Conservation (phyloP, 2,113 vertebrate species). For the Ciconia stormi region DNA sequence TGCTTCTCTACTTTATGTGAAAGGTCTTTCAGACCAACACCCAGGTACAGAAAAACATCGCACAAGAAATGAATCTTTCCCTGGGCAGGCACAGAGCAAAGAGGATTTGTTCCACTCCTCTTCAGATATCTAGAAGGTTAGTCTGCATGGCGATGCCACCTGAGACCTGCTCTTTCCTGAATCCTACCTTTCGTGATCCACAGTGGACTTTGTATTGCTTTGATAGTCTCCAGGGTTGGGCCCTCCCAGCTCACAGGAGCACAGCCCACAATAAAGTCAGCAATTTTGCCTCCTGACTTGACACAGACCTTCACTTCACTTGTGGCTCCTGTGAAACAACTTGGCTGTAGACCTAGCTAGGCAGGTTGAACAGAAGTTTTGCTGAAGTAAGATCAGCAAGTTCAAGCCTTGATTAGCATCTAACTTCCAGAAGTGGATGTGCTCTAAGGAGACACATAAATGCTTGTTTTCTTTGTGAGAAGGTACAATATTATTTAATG, state of each 20-base stretch:
- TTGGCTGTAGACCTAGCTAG: neutral
- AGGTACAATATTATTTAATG: neutral
- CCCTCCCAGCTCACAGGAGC: neutral
- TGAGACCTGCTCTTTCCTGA: neutral
- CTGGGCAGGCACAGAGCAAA: neutral
- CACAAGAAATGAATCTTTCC: neutral
- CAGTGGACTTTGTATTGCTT: neutral
- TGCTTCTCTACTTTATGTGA: neutral
- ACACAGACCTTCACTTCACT: neutral
- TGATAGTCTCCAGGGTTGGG: neutral
- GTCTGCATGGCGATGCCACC: neutral
- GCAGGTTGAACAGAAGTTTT: neutral
- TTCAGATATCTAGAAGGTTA: neutral
- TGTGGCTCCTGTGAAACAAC: neutral
- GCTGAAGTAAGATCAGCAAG: neutral
- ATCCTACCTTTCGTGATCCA: neutral
- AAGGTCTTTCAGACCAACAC: neutral
- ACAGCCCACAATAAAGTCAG: neutral
- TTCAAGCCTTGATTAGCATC: neutral
- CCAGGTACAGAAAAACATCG: neutral
- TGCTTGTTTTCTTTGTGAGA: neutral
- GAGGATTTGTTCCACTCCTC: neutral
- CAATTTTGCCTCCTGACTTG: neutral
- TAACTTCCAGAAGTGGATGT: neutral
- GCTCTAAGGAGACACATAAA: neutral